A percentile compares a stretch with the other conserved stretches of the same genome.
phyloP scores from a whole-genome alignment of 2,113 vertebrate genomes.

The Plecotus auritus region DNA sequence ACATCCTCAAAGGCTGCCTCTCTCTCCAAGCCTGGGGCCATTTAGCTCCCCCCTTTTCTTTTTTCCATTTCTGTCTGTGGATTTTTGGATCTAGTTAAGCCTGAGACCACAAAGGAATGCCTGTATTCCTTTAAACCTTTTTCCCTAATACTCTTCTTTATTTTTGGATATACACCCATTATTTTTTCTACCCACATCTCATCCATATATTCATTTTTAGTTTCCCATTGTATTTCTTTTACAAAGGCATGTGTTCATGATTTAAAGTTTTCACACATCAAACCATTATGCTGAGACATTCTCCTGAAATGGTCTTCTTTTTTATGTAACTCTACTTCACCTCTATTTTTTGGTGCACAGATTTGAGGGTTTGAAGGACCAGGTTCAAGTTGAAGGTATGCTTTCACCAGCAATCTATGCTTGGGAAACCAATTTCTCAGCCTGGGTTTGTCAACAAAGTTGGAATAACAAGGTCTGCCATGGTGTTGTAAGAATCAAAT shows the following conservation, averaged over 20 bases:
- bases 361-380: background rate
- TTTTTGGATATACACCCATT: background rate
- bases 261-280: background rate
- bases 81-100: constrained; percentile 52
- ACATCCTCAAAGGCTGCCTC: constrained; percentile 56
- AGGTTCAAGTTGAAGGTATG: background rate
- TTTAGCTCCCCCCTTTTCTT: background rate
- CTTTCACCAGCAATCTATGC: background rate
- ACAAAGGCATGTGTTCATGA: constrained; percentile 32
- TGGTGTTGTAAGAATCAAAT: background rate
- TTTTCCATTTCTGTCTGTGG: background rate
- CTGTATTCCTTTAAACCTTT: constrained; percentile 35
- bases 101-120: background rate
- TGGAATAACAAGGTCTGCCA: background rate
- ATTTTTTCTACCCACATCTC: background rate
- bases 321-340: background rate
- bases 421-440: background rate
- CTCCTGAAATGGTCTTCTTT: background rate
- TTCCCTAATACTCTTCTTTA: background rate
- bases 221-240: constrained; percentile 17
- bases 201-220: background rate
- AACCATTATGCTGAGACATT: background rate
- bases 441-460: background rate
- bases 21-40: constrained; percentile 29
- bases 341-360: background rate